Evolutionary conservation across 2,797 vertebrate species (phyloP), one percentile per base, ranked within the genome.

Genomic region (Thunnus albacares): DNA sequence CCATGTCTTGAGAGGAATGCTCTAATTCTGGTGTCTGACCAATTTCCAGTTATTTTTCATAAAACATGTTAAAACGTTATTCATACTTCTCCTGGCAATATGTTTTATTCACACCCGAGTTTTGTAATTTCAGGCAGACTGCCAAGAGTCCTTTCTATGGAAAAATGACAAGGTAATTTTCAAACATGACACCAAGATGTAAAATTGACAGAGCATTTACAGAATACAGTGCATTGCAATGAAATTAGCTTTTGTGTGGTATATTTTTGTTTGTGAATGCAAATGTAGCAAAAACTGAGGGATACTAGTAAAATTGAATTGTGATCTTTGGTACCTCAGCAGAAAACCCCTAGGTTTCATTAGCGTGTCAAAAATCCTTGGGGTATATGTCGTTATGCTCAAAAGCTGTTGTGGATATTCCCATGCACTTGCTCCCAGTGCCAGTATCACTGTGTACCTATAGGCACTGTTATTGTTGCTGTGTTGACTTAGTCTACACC

Each of bases 401-500:
- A 80, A 78, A 86, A 81, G 64, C 74, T 78, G 71, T 67, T 70
- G 49, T 57, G 79, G 69, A 85, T 90, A 79, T 91, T 83, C 82
- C 62, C 47, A 15, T 77, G 71, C 70, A 80, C 78, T 81, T 75
- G 55, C 78, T 79, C 69, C 66, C 38, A 12, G 77, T 80, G 82
- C 77, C 83, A 87, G 63, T 78, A 84, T 72, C 65, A 68, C 49
- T 83, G 87, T 90, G 85, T 87, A 84, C 74, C 84, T 90, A 89
- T 80, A 86, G 84, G 76, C 80, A 62, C 70, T 84, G 83, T 81
- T 88, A 80, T 80, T 91, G 91, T 88, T 90, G 75, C 80, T 82
- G 69, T 91, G 89, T 92, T 91, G 88, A 92, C 88, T 90, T 75
- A 86, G 80, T 81, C 74, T 74, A 58, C 76, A 87, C 78, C 83